Conservation (phyloP, 2,113 vertebrate genomes). For the Apistogramma diplotaenia region DNA sequence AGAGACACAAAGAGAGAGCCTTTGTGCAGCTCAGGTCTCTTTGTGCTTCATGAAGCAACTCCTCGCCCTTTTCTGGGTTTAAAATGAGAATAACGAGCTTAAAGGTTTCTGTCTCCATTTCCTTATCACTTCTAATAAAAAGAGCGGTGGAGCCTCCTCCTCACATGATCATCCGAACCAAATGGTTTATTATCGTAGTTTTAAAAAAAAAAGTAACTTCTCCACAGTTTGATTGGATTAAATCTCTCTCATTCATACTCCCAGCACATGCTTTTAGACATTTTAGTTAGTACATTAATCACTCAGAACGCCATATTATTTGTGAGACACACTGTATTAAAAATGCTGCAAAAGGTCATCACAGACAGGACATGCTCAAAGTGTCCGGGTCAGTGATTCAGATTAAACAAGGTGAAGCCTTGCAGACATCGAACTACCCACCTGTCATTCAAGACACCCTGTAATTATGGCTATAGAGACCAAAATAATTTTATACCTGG, state of each 20-base stretch:
- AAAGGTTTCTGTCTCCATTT: not conserved
- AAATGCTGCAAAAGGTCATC: too few relatives aligned
- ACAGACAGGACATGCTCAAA: too few relatives aligned
- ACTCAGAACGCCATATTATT: too few relatives aligned
- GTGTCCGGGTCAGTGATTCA: too few relatives aligned
- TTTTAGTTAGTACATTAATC: too few relatives aligned
- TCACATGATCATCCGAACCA: not conserved
- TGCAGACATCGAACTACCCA: too few relatives aligned
- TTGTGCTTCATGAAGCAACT: constrained; percentile 32
- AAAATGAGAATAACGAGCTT: not conserved
- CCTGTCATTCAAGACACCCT: too few relatives aligned
- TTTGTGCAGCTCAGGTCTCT: constrained; percentile 23
- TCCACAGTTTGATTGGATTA: not conserved
- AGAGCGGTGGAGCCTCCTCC: not conserved
- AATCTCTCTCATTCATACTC: not conserved
- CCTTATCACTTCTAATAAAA: not conserved
- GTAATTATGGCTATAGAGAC: too few relatives aligned
- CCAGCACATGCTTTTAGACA: not conserved
- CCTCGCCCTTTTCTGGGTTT: not conserved
- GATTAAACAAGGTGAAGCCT: too few relatives aligned
- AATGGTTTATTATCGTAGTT: not conserved
- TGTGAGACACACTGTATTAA: too few relatives aligned
- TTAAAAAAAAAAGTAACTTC: not conserved
- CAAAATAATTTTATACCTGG: too few relatives aligned
- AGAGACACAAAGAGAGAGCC: constrained; percentile 24